Percentiles rank a stretch among this genome's conserved stretches.
Evolutionary conservation across 2,888 invertebrate species (phyloP).

Genomic region (Ochropleura plecta): DNA sequence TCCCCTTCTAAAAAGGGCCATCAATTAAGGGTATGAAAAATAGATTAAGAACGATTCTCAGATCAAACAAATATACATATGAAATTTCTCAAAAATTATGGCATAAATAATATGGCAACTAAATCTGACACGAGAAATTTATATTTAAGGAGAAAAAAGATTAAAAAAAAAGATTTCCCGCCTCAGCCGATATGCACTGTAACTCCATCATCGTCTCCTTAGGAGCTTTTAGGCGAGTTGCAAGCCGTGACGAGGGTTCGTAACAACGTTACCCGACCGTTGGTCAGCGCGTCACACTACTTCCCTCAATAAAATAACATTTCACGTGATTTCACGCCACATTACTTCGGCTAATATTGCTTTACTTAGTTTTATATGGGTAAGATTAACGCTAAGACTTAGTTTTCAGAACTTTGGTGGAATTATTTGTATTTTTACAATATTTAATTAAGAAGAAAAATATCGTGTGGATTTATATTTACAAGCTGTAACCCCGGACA

Average conservation of each 20-base stretch:
- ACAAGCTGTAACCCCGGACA: too few species aligned
- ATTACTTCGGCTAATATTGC: constrained; percentile 32
- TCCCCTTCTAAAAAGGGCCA: too few species aligned
- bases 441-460: too few species aligned
- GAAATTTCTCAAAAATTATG: too few species aligned
- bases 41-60: too few species aligned
- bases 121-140: too few species aligned
- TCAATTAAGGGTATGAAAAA: too few species aligned
- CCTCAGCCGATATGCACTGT: constrained; percentile 16
- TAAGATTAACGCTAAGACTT: not conserved
- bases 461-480: too few species aligned
- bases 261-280: constrained; percentile 58
- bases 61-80: too few species aligned
- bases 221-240: constrained; percentile 24
- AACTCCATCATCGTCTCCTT: constrained; percentile 21
- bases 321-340: constrained; percentile 55
- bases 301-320: constrained; percentile 58
- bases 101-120: too few species aligned
- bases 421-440: not conserved
- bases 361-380: not conserved
- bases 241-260: constrained; percentile 56
- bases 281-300: constrained; percentile 50
- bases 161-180: not conserved
- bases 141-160: too few species aligned
- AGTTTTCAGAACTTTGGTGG: not conserved